Evolutionary conservation across 2,113 vertebrate genomes (phyloP).

Genomic region (Labeo rohita): DNA sequence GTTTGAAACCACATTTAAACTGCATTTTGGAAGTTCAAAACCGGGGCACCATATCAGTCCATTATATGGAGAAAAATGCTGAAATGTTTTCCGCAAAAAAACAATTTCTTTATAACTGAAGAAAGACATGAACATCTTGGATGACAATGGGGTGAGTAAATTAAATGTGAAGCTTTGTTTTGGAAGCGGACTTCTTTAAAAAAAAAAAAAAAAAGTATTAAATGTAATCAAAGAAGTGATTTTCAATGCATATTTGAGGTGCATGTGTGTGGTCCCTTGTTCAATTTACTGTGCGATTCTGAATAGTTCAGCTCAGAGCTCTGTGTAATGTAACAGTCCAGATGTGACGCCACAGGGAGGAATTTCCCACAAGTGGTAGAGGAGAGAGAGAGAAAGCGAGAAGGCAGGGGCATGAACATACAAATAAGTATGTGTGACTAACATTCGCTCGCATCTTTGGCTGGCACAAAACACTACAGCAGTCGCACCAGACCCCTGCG

Average conservation of each 20-base stretch:
- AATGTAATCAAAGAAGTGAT: too few species aligned
- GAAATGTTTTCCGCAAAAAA: too few species aligned
- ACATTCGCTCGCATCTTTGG: neutral
- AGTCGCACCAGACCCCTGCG: neutral
- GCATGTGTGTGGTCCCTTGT: neutral
- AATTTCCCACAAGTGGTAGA: neutral
- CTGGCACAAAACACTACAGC: conserved; percentile 5
- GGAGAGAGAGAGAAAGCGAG: neutral
- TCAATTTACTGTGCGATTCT: neutral
- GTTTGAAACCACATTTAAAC: too few species aligned
- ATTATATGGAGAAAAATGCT: too few species aligned
- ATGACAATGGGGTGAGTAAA: too few species aligned
- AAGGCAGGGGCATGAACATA: neutral
- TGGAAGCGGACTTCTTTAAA: too few species aligned
- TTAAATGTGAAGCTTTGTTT: too few species aligned
- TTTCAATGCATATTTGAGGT: neutral
- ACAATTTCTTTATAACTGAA: too few species aligned
- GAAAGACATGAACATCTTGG: too few species aligned
- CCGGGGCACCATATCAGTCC: too few species aligned
- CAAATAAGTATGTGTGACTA: neutral
- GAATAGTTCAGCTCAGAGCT: neutral
- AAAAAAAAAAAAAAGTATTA: too few species aligned
- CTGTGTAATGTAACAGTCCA: neutral
- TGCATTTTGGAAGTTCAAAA: too few species aligned
- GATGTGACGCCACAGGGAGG: neutral